Conservation (phyloP, 1,140 invertebrate genomes). For the Tetramorium alpestre region DNA sequence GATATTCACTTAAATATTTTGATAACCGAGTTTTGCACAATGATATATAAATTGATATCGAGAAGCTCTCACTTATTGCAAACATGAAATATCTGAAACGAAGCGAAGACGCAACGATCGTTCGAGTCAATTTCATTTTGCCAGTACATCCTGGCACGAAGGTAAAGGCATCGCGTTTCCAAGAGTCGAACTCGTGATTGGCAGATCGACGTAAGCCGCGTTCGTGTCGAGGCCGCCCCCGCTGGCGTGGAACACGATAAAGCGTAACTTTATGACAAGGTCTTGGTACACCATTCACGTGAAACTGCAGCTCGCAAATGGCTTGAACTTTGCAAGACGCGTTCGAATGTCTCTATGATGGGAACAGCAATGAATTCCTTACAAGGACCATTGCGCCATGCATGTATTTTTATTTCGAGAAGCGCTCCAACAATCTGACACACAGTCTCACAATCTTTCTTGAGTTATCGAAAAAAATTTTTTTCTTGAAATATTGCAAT, state of each 20-base stretch:
- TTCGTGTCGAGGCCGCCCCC: slow-evolving; percentile 64
- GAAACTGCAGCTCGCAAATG: slow-evolving; percentile 71
- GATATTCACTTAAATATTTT: not conserved
- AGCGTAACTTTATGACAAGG: slow-evolving; percentile 80
- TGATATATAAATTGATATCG: slow-evolving; percentile 15
- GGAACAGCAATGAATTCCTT: slow-evolving; percentile 27
- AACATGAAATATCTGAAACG: slow-evolving; percentile 45
- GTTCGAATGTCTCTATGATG: slow-evolving; percentile 57
- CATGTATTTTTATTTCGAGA: slow-evolving; percentile 9
- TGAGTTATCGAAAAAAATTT: not conserved
- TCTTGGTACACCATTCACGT: slow-evolving; percentile 67
- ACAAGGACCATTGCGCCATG: slow-evolving; percentile 4
- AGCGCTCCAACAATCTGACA: slow-evolving; percentile 13
- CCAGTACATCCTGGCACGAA: slow-evolving; percentile 64
- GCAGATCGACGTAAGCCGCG: slow-evolving; percentile 77
- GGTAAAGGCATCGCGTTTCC: slow-evolving; percentile 64
- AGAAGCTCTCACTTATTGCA: slow-evolving; percentile 15
- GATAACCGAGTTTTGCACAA: not conserved
- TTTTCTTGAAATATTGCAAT: not conserved
- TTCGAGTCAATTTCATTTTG: slow-evolving; percentile 70
- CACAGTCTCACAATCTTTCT: not conserved
- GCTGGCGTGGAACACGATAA: slow-evolving; percentile 78
- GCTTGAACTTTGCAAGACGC: slow-evolving; percentile 69
- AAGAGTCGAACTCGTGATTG: slow-evolving; percentile 78
- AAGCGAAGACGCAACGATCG: slow-evolving; percentile 64